These are phyloP conservation scores for Nesoenas mayeri DNA, from an alignment of 2,113 vertebrate genomes.

Conservation along the genomic window DNA sequence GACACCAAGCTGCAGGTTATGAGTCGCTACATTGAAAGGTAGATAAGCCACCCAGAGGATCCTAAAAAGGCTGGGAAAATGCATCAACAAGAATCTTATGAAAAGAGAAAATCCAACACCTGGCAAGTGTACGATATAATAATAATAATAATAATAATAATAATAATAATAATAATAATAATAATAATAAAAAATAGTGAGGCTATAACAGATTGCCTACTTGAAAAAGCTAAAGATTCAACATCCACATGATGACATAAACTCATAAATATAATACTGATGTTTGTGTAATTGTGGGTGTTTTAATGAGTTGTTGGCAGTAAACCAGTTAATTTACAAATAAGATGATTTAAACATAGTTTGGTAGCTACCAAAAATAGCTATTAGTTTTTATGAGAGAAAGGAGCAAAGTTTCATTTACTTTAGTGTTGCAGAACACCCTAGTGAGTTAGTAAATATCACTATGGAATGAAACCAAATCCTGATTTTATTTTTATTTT, in stretches of 20 bases:
- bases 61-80: not conserved
- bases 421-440: not conserved
- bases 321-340: not conserved
- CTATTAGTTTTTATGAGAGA: not conserved
- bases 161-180: too few relatives aligned
- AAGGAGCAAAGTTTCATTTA: rapidly evolving
- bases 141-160: too few relatives aligned
- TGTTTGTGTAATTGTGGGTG: not conserved
- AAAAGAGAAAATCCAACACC: not conserved
- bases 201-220: not conserved
- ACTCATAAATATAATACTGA: not conserved
- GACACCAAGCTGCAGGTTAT: not conserved
- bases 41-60: not conserved
- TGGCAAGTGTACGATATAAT: too few relatives aligned
- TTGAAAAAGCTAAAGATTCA: not conserved
- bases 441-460: not conserved
- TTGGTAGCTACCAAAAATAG: not conserved
- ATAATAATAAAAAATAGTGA: too few relatives aligned
- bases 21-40: not conserved
- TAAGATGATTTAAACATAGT: not conserved
- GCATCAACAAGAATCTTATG: not conserved
- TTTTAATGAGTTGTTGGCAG: not conserved
- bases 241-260: too few relatives aligned
- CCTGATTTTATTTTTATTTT: not conserved
- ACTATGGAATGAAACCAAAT: rapidly evolving